Evolutionary conservation across 1,140 invertebrate species (phyloP).

Genomic region (Apolygus lucorum): DNA sequence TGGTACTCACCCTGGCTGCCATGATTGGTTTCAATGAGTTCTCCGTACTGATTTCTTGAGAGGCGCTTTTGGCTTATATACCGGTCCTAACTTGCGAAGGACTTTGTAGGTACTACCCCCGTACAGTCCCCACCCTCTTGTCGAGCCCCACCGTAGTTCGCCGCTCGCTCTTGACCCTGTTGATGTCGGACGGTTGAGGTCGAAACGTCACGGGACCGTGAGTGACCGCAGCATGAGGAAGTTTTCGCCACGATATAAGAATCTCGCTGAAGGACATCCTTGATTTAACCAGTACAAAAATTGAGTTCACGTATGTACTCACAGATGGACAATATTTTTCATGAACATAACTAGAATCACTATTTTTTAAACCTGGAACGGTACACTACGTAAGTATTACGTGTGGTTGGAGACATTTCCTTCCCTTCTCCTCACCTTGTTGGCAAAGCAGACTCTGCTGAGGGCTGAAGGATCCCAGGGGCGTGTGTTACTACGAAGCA

Average conservation of each 20-base stretch:
- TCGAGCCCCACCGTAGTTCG: neutral
- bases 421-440: too few species aligned
- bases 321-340: neutral
- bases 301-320: neutral
- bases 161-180: neutral
- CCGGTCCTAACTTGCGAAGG: too few species aligned
- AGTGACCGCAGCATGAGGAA: neutral
- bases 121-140: neutral
- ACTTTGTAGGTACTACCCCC: too few species aligned
- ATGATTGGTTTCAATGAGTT: neutral
- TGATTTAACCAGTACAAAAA: neutral
- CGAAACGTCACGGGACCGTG: neutral
- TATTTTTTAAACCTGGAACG: neutral
- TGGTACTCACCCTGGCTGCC: too few species aligned
- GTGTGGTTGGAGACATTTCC: too few species aligned
- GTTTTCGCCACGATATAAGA: too few species aligned
- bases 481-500: too few species aligned
- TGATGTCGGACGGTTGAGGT: neutral
- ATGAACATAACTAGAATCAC: neutral
- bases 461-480: too few species aligned
- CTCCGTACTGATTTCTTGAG: neutral
- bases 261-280: too few species aligned
- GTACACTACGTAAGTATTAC: too few species aligned
- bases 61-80: neutral
- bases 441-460: too few species aligned